These are phyloP conservation scores for Synanthedon formicaeformis DNA, from an alignment of 2,888 invertebrate genomes.

Conservation along the genomic window DNA sequence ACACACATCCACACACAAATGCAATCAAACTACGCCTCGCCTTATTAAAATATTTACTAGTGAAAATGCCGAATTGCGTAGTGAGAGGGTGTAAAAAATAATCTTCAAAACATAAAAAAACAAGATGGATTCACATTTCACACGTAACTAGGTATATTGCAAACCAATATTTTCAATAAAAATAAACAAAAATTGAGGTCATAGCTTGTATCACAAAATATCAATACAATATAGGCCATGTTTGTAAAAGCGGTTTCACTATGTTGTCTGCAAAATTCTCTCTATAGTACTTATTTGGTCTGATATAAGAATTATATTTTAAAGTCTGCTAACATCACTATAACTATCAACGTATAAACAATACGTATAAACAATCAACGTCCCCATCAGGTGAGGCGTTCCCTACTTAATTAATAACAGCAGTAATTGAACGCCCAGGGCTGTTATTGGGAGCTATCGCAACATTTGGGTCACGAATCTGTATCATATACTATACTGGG, in stretches of 20 bases:
- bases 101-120: too few species aligned
- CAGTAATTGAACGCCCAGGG: constrained; percentile 57
- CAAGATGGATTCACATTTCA: too few species aligned
- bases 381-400: not conserved
- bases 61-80: too few species aligned
- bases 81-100: too few species aligned
- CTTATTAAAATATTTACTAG: too few species aligned
- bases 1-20: too few species aligned
- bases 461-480: constrained; percentile 65
- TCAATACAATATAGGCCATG: not conserved
- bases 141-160: too few species aligned
- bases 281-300: not conserved
- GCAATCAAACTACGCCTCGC: too few species aligned
- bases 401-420: constrained; percentile 37
- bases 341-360: too few species aligned
- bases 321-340: not conserved
- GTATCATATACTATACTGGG: constrained; percentile 15
- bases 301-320: too few species aligned
- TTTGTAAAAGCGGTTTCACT: not conserved
- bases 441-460: constrained; percentile 57
- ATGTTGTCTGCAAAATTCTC: not conserved
- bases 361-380: not conserved
- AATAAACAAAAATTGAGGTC: too few species aligned
- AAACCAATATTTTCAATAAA: too few species aligned
- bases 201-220: not conserved